These are phyloP conservation scores for Abscondita cerata DNA, from an alignment of 2,888 invertebrate species.

Conservation along the genomic window DNA sequence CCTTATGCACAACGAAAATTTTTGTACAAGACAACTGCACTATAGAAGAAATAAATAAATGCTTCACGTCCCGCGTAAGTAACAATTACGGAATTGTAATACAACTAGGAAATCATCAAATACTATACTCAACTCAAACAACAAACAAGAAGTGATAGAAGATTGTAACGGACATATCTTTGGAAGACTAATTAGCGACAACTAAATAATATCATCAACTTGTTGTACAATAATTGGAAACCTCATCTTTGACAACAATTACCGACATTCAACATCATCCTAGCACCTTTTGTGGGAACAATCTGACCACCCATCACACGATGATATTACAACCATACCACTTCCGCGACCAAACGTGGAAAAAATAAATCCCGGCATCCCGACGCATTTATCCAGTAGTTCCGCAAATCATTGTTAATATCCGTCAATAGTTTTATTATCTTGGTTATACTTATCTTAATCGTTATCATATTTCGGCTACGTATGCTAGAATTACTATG, in stretches of 20 bases:
- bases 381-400: neutral
- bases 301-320: neutral
- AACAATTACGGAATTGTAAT: neutral
- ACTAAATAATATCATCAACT: neutral
- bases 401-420: neutral
- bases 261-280: neutral
- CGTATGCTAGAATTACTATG: no score
- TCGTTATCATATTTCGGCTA: neutral
- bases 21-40: neutral
- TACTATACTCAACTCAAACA: neutral
- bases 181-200: neutral
- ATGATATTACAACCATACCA: neutral
- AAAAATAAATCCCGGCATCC: neutral
- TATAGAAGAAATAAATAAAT: no score
- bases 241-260: neutral
- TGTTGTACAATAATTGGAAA: neutral
- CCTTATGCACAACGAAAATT: neutral
- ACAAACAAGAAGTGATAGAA: neutral
- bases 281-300: neutral
- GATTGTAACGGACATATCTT: neutral
- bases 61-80: neutral
- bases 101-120: neutral
- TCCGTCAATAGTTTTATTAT: neutral
- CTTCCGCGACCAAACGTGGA: neutral
- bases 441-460: no score